Base-by-base conservation (phyloP, 2,888 invertebrate species). In the Drosophila melanosoma region DNA sequence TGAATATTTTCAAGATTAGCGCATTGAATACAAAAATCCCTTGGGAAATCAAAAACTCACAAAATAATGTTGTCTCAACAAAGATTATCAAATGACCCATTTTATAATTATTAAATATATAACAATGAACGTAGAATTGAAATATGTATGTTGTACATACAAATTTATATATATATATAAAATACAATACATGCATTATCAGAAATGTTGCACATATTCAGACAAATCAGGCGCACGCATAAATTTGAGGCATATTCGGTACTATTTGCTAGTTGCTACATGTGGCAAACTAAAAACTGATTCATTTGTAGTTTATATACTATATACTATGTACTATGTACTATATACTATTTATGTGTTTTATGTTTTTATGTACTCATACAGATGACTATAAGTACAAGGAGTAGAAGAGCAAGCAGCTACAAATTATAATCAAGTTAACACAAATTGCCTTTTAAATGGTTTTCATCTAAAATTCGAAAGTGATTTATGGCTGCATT, bases 361-460 rank as follows among this genome's bases (percentile, higher is more conserved):
- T 29, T 26, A 12, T 49, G 23, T 42, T 17, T 38, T n/a, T 42
- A 23, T 33, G 58, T 33, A 58, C 35, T 60, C 36, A 23, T 36
- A 60, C 23, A 20, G 12, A 20, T 26, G 51, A 23, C 4, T 40
- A 26, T 38, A 29, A 29, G 36, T 26, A 53, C 15, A 6, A 56
- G 49, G 4, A 40, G 35, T 56, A 15, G 38, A 53, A 51, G 20
- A 29, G 59, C 81, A 79, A 77, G 81, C 78, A 79, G 68, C 78
- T 79, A 79, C 78, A 79, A 77, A 79, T 80, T 17, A 77, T 66
- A 77, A 79, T 26, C 23, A 60, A 56, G n/a, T 64, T 48, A 67
- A 61, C 52, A 29, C 49, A 74, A 76, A 63, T 63, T 35, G 74
- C 59, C 67, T 59, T 42, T 59, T 40, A 51, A 75, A 48, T 71